A percentile compares a stretch with the other conserved stretches of the same genome.
These are phyloP conservation scores for Paraescarpia echinospica DNA, from an alignment of 1,140 invertebrate species.

Conservation along the genomic window DNA sequence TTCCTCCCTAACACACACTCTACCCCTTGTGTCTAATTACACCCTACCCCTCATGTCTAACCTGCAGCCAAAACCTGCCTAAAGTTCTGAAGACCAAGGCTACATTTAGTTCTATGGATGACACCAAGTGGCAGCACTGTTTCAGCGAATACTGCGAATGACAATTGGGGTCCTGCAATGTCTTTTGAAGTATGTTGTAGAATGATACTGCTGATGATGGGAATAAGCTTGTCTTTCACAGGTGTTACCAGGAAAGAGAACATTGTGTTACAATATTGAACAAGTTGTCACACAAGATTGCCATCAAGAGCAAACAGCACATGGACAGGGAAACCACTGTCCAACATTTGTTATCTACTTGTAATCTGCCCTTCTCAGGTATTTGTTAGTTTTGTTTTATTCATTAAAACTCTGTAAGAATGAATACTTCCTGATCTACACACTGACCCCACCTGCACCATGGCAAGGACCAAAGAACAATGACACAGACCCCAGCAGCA, in stretches of 20 bases:
- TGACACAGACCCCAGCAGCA: too few relatives aligned
- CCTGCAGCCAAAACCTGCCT: background rate
- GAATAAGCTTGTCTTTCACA: background rate
- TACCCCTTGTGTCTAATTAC: background rate
- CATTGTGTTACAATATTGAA: too few relatives aligned
- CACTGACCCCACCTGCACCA: too few relatives aligned
- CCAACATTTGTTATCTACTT: too few relatives aligned
- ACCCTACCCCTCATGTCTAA: background rate
- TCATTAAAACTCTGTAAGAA: too few relatives aligned
- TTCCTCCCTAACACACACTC: background rate
- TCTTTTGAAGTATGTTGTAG: background rate
- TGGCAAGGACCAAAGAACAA: too few relatives aligned
- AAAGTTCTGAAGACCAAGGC: background rate
- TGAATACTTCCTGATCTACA: too few relatives aligned
- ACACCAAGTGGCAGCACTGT: background rate
- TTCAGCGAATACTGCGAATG: background rate
- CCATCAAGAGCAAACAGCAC: too few relatives aligned
- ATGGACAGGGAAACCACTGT: too few relatives aligned
- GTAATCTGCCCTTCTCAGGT: too few relatives aligned
- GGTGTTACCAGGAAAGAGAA: background rate
- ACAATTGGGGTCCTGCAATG: background rate
- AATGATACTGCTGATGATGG: background rate
- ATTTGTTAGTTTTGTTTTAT: too few relatives aligned
- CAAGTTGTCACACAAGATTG: too few relatives aligned
- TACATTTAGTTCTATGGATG: background rate